Percentiles rank a stretch among this genome's conserved stretches.
These are phyloP conservation scores for Drosophila ironensis DNA, from an alignment of 1,140 invertebrate genomes.

Conservation along the genomic window DNA sequence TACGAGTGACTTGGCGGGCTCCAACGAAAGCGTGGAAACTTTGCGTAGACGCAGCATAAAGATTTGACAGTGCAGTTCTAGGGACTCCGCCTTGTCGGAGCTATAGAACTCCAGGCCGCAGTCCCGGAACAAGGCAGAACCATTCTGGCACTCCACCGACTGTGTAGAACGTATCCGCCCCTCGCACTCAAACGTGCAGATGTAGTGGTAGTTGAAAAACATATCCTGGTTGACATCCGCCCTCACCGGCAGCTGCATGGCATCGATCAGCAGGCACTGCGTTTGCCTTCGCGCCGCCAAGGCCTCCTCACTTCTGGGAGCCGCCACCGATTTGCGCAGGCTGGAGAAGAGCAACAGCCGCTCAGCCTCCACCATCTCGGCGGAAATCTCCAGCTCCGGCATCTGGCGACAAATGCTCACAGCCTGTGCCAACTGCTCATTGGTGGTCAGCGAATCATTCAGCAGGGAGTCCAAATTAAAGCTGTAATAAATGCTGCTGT, in stretches of 20 bases:
- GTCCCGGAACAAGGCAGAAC: slow-evolving; percentile 61
- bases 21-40: slow-evolving; percentile 61
- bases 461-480: slow-evolving; percentile 62
- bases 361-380: slow-evolving; percentile 79
- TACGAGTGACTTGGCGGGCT: slow-evolving; percentile 54
- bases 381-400: slow-evolving; percentile 71
- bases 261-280: slow-evolving; percentile 59
- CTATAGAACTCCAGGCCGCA: slow-evolving; percentile 70
- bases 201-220: slow-evolving; percentile 80
- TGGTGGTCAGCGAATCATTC: slow-evolving; percentile 49
- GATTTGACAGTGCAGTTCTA: slow-evolving; percentile 63
- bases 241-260: slow-evolving; percentile 58
- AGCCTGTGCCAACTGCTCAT: slow-evolving; percentile 63
- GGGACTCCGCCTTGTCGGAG: slow-evolving; percentile 15
- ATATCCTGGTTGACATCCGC: slow-evolving; percentile 64
- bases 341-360: slow-evolving; percentile 65
- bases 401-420: slow-evolving; percentile 73
- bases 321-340: slow-evolving; percentile 16
- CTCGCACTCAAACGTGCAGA: slow-evolving; percentile 69
- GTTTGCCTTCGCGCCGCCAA: not conserved
- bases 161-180: slow-evolving; percentile 73
- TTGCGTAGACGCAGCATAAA: slow-evolving; percentile 76
- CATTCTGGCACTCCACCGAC: slow-evolving; percentile 70
- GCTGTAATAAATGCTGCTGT: slow-evolving; percentile 52
- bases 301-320: not conserved